These are phyloP conservation scores for Hephaestus fuliginosus DNA, from an alignment of 2,797 vertebrate genomes.

Conservation along the genomic window DNA sequence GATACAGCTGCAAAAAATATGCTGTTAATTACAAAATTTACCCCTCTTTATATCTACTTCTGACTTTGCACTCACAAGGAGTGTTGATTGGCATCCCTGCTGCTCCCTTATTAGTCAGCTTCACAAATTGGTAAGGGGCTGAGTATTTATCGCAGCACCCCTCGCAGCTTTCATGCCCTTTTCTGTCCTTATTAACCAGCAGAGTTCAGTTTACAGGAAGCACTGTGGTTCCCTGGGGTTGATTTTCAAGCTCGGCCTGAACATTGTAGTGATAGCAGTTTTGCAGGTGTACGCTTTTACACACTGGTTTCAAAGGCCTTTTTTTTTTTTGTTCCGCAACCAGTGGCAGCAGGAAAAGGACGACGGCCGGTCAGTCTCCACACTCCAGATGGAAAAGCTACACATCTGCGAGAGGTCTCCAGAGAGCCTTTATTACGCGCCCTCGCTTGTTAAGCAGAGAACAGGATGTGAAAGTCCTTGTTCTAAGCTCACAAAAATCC, in stretches of 20 bases:
- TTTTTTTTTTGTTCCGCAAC: slow-evolving; percentile 25
- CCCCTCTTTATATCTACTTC: background rate
- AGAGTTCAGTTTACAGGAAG: slow-evolving; percentile 60
- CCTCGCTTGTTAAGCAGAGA: slow-evolving; percentile 42
- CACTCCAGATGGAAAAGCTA: slow-evolving; percentile 22
- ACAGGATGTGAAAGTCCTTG: slow-evolving; percentile 27
- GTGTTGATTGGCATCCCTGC: slow-evolving; percentile 5
- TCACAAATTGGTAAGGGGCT: slow-evolving; percentile 20
- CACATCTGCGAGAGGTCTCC: slow-evolving; percentile 15
- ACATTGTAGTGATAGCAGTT: slow-evolving; percentile 55
- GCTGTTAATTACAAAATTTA: background rate
- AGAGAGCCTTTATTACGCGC: slow-evolving; percentile 26
- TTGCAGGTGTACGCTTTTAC: slow-evolving; percentile 58
- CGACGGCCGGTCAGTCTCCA: slow-evolving; percentile 11
- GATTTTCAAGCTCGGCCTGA: slow-evolving; percentile 53
- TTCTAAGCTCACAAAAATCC: slow-evolving; percentile 2
- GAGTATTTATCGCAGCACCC: slow-evolving; percentile 19
- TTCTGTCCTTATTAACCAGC: slow-evolving; percentile 54
- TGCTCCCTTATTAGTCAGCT: slow-evolving; percentile 28
- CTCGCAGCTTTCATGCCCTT: slow-evolving; percentile 33
- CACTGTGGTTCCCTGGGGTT: slow-evolving; percentile 47
- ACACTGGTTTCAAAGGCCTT: slow-evolving; percentile 12
- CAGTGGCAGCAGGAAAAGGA: slow-evolving; percentile 29
- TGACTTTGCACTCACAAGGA: background rate
- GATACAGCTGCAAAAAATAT: background rate